Conservation (phyloP, 1,140 invertebrate species). For the Choristoneura fumiferana region DNA sequence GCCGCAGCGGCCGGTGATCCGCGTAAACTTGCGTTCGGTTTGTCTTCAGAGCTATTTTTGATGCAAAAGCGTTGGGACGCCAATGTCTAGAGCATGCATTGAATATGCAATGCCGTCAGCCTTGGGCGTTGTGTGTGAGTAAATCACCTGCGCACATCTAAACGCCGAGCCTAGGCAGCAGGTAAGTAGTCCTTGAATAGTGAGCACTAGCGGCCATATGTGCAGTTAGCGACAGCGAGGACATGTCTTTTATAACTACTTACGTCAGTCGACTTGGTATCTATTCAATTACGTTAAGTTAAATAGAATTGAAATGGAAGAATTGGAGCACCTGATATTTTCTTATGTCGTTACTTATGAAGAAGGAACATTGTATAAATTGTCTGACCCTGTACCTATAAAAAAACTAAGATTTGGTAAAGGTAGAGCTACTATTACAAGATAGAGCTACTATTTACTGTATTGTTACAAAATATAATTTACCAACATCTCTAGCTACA, state of each 20-base stretch:
- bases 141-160: conserved; percentile 11
- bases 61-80: conserved; percentile 73
- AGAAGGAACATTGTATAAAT: too few species aligned
- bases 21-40: conserved; percentile 65
- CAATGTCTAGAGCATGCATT: conserved; percentile 76
- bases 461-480: too few species aligned
- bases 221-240: conserved; percentile 10
- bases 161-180: neutral
- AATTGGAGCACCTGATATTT: too few species aligned
- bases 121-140: conserved; percentile 42
- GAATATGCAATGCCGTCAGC: conserved; percentile 76
- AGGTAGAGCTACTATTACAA: too few species aligned
- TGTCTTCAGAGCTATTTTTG: conserved; percentile 75
- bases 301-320: too few species aligned
- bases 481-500: too few species aligned
- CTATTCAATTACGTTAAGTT: too few species aligned
- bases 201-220: neutral
- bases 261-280: neutral
- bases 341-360: too few species aligned
- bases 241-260: too few species aligned
- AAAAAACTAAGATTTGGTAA: too few species aligned
- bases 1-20: conserved; percentile 56
- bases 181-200: neutral
- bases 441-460: too few species aligned
- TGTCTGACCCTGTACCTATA: too few species aligned